Conservation (phyloP, 1,140 invertebrate genomes). For the Muscidifurax raptorellus region DNA sequence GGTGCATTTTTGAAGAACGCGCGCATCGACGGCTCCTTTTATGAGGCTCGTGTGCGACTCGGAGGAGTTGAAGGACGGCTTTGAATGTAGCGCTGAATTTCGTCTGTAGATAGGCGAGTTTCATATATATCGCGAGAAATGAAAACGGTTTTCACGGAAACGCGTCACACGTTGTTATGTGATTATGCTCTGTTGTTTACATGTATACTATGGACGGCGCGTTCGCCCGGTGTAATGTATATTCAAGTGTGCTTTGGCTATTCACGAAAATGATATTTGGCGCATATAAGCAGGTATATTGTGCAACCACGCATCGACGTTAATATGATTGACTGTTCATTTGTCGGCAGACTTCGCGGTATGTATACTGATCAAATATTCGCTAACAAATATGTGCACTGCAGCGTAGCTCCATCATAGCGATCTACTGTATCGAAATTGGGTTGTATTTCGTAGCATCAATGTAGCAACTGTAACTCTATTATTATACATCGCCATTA, state of each 20-base stretch:
- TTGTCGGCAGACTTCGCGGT: background rate
- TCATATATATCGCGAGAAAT: too few species aligned
- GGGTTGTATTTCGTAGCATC: background rate
- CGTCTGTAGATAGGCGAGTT: too few species aligned
- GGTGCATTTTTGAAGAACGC: slow-evolving; percentile 54
- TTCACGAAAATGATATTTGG: background rate
- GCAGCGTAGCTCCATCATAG: background rate
- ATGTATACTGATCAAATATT: background rate
- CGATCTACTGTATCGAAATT: background rate
- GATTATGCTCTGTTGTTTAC: too few species aligned
- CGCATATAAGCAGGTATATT: too few species aligned
- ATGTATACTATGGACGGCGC: too few species aligned
- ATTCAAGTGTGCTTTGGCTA: background rate
- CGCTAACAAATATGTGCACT: background rate
- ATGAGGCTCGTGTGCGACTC: background rate
- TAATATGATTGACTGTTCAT: background rate
- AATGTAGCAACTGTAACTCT: background rate
- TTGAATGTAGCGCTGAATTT: background rate
- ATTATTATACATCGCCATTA: background rate
- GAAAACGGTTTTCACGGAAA: too few species aligned
- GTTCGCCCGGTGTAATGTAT: too few species aligned
- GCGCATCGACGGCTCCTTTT: background rate
- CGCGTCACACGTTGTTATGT: too few species aligned
- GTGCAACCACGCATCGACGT: background rate
- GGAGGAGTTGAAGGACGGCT: background rate